A percentile compares a stretch with the other conserved stretches of the same genome.
phyloP scores from a whole-genome alignment of 2,888 invertebrate genomes.

The Andricus curvator region DNA sequence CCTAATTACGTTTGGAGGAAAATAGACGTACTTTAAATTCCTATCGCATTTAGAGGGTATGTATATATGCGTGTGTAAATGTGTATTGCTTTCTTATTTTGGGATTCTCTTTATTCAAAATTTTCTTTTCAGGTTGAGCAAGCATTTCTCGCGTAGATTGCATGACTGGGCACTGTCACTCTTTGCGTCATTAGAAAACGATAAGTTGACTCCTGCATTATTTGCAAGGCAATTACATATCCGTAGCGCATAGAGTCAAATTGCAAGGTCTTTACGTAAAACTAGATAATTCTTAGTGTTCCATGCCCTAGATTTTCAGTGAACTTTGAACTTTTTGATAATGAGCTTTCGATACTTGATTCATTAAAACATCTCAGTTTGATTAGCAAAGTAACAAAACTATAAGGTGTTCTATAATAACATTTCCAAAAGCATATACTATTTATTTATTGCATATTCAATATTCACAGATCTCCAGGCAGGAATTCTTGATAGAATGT shows the following conservation, averaged over 20 bases:
- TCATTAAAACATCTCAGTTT: constrained; percentile 3
- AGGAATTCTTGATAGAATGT: no score
- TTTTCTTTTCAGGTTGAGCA: constrained; percentile 15
- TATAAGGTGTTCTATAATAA: background rate
- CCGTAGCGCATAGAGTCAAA: constrained; percentile 51
- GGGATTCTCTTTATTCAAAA: background rate
- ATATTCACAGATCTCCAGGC: no score
- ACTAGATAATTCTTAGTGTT: constrained; percentile 51
- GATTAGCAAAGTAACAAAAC: no score
- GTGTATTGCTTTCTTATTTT: background rate
- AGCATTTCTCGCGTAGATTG: constrained; percentile 48
- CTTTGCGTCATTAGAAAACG: constrained; percentile 62
- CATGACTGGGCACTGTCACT: constrained; percentile 56
- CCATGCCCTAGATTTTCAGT: constrained; percentile 54
- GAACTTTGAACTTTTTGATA: constrained; percentile 10
- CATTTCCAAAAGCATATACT: background rate
- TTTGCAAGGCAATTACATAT: constrained; percentile 63
- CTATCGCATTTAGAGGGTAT: background rate
- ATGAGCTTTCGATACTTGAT: constrained; percentile 21
- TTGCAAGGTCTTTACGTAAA: constrained; percentile 57
- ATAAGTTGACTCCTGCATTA: constrained; percentile 62
- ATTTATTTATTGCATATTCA: background rate
- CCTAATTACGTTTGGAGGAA: background rate
- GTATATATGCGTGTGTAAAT: background rate
- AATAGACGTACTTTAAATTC: background rate